These are phyloP conservation scores for Cromileptes altivelis DNA, from an alignment of 2,113 vertebrate species.

Conservation along the genomic window DNA sequence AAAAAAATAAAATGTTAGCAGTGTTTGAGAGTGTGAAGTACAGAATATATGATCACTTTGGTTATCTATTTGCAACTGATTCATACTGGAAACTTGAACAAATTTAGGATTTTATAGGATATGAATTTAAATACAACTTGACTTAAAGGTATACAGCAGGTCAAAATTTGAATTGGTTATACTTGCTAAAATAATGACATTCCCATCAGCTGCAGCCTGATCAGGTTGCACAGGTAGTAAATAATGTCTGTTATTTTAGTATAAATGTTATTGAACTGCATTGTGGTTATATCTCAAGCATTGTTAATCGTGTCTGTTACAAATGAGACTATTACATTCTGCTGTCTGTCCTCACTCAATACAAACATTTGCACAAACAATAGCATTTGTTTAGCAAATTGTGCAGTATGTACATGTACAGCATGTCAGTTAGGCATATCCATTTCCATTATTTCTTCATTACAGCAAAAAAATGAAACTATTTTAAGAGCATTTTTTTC, in stretches of 20 bases:
- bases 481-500: background rate
- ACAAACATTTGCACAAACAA: background rate
- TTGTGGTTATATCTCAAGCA: background rate
- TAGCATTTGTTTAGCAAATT: background rate
- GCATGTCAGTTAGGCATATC: background rate
- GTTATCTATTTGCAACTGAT: background rate
- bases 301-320: background rate
- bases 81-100: background rate
- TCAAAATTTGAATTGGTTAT: background rate
- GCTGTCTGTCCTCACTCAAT: background rate
- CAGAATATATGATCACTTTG: background rate
- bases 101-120: background rate
- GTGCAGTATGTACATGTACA: background rate
- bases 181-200: too few species aligned
- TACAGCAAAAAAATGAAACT: background rate
- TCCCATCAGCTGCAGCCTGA: too few species aligned
- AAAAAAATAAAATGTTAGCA: background rate
- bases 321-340: background rate
- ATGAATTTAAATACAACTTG: background rate
- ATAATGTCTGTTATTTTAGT: background rate
- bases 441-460: background rate
- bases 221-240: too few species aligned
- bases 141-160: background rate
- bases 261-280: background rate
- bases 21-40: background rate